Base-by-base conservation (phyloP, 2,888 invertebrate genomes). In the Alitta virens region DNA sequence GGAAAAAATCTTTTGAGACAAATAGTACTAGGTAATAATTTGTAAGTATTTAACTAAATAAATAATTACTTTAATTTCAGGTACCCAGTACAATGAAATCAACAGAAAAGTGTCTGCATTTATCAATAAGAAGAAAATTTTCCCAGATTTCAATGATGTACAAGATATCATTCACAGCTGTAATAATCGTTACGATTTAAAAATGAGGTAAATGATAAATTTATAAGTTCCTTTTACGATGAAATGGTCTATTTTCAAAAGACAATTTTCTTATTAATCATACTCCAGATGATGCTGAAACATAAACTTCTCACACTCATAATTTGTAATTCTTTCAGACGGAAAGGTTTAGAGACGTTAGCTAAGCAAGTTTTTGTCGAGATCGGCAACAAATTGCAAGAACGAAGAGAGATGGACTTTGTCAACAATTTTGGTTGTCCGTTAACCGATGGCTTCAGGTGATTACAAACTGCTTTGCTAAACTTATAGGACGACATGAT, bases 81-180 rank as follows among this genome's bases (percentile, higher is more conserved):
- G 85, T 77, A 56, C 89, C 84, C 21, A 88, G 84, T 76, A 88
- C 85, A 75, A 85, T 21, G 79, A 78, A 64, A 74, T 83, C 2
- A 82, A 83, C 71, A 74, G 72, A 49, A 77, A 78, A 43, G 72
- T 84, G 24, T 78, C 78, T 59, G 79, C 71, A 59, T 81, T 78
- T 66, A 74, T 83, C 55, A 83, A 83, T 68, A 81, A 75, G 58
- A 75, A 71, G 53, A 77, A 78, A 64, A 72, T 74, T 27, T 83
- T 84, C 66, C 85, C 85, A 1, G 83, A 84, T 72, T 84, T 79
- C 67, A 70, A 72, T 40, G 84, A 84, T 66, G 72, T 84, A 7
- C 66, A 77, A 2, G 71, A 72, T 26, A 72, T 83, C n/a, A 72
- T 84, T 5, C 70, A 73, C 49, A 72, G 73, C 43, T 78, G 78